phyloP scores from a whole-genome alignment of 2,113 vertebrate species.

The Ia io region DNA sequence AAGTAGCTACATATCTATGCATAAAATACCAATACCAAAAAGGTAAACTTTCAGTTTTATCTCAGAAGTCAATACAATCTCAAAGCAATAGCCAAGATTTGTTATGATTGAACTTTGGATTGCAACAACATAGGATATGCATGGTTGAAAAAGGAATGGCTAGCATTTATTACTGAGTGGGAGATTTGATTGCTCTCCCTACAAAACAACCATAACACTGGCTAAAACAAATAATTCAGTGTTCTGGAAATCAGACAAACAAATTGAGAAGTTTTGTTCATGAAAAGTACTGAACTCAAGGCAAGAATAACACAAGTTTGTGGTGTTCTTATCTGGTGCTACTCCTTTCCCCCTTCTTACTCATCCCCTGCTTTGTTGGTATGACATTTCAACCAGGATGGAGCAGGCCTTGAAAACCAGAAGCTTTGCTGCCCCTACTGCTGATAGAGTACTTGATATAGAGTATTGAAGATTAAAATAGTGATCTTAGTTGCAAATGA shows the following conservation, averaged over 20 bases:
- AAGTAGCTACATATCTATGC: not conserved
- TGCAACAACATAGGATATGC: not conserved
- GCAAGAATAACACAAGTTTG: not conserved
- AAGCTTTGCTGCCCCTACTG: not conserved
- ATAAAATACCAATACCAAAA: not conserved
- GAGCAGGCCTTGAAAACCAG: not conserved
- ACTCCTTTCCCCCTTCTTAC: not conserved
- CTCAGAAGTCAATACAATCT: not conserved
- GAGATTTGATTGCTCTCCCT: not conserved
- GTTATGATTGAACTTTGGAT: not conserved
- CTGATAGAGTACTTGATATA: not conserved
- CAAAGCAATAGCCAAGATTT: not conserved
- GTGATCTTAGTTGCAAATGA: not conserved
- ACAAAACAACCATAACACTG: not conserved
- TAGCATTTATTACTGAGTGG: not conserved
- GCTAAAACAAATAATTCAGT: not conserved
- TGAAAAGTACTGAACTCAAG: not conserved
- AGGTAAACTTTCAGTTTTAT: not conserved
- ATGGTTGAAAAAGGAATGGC: not conserved
- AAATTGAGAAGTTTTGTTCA: not conserved
- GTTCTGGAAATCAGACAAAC: constrained; percentile 4
- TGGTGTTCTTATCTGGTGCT: not conserved
- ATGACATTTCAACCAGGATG: not conserved
- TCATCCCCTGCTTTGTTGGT: not conserved
- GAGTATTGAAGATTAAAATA: not conserved